phyloP scores from a whole-genome alignment of 2,113 vertebrate genomes.

The Melanerpes aurifrons region DNA sequence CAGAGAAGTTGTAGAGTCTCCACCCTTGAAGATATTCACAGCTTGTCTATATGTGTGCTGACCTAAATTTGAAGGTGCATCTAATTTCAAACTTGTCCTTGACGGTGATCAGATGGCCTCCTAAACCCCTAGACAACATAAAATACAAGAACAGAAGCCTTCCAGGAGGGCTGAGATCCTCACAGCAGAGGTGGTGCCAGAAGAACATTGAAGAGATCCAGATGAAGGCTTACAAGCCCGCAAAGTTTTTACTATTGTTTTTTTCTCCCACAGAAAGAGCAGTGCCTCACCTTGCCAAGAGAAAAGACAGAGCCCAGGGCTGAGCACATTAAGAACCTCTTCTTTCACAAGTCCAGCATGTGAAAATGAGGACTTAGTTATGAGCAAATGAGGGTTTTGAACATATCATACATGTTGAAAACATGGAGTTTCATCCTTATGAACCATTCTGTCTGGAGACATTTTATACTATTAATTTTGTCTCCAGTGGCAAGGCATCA shows the following conservation, averaged over 20 bases:
- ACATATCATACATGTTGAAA: not conserved
- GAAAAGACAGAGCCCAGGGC: fast-evolving
- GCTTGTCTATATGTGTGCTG: not conserved
- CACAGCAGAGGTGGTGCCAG: not conserved
- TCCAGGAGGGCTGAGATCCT: not conserved
- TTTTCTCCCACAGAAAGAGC: not conserved
- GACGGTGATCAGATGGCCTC: not conserved
- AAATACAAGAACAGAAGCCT: not conserved
- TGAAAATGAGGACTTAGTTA: not conserved
- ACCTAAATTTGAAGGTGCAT: not conserved
- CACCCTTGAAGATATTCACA: not conserved
- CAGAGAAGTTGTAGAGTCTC: not conserved
- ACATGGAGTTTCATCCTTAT: not conserved
- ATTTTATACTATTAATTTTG: not conserved
- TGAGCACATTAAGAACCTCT: not conserved
- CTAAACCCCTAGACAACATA: not conserved
- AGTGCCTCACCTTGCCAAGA: not conserved
- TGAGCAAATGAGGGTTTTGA: not conserved
- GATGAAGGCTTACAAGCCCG: not conserved
- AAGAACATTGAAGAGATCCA: not conserved
- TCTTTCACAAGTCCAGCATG: not conserved
- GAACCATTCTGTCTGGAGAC: not conserved
- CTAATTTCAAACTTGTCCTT: not conserved
- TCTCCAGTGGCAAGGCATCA: not conserved
- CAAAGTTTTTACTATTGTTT: not conserved